Percentiles rank a stretch among this genome's conserved stretches.
phyloP scores from a whole-genome alignment of 2,888 invertebrate genomes.

The Plebejus melissa region DNA sequence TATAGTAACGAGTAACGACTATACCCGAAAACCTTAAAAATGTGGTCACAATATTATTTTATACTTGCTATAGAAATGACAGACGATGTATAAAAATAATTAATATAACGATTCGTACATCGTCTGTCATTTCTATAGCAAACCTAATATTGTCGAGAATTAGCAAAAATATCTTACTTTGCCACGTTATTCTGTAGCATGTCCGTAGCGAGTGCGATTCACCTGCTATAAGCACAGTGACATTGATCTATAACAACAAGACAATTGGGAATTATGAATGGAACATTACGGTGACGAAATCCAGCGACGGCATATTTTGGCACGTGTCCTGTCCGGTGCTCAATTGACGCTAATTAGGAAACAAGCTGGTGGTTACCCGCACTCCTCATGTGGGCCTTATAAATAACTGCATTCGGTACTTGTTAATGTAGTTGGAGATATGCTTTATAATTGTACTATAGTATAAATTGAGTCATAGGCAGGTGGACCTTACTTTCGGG shows the following conservation, averaged over 20 bases:
- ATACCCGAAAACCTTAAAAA: too few species aligned
- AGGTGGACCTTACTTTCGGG: too few species aligned
- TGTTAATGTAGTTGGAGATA: background rate
- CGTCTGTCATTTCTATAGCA: too few species aligned
- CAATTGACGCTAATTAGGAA: conserved; percentile 78
- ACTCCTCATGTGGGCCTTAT: conserved; percentile 41
- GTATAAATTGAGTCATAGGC: too few species aligned
- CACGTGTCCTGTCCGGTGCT: conserved; percentile 74
- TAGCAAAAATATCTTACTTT: too few species aligned
- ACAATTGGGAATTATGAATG: conserved; percentile 24
- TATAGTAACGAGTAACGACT: too few species aligned
- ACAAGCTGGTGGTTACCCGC: conserved; percentile 54
- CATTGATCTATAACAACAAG: conserved; percentile 4
- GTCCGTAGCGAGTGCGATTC: background rate
- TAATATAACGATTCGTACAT: too few species aligned
- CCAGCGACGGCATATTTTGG: conserved; percentile 62
- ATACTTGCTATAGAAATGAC: too few species aligned
- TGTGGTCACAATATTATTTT: too few species aligned
- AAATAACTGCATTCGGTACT: background rate
- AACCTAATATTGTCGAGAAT: too few species aligned
- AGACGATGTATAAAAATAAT: too few species aligned
- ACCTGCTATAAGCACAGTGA: background rate
- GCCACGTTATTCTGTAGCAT: too few species aligned
- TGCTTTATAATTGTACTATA: background rate
- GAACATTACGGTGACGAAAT: conserved; percentile 20